Evolutionary conservation across 2,888 invertebrate genomes (phyloP), one percentile per base, ranked within the genome.

Genomic region (Pseudoips prasinana): DNA sequence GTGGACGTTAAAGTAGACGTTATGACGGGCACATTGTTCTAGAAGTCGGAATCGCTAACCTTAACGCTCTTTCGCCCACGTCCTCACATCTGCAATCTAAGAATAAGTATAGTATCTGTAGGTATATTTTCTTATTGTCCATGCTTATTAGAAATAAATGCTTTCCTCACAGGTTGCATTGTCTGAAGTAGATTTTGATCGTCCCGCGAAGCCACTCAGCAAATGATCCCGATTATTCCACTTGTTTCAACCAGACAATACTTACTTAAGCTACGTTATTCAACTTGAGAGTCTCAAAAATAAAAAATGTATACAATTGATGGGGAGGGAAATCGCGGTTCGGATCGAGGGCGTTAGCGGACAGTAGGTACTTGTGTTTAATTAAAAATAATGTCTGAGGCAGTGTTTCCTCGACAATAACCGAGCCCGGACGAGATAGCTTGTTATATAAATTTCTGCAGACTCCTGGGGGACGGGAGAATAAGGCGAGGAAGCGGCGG

Each of bases 371-470:
- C 73, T 76, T 75, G 74, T 76, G 76, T 82, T 84, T 86, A 85
- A 86, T 87, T 86, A 86, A 85, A 86, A 86, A 86, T 83, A 84
- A 83, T 79, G 81, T 80, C 74, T 70, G 69, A 77, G 76, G 75
- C 83, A 68, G 76, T 83, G 80, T 84, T 83, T 78, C 65, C 76
- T 70, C 77, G 73, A 84, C 86, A 85, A 86, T 83, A 85, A 80
- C 83, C 74, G 75, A 73, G 81, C 75, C 80, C 71, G 75, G 81
- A 72, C 75, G 81, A 83, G 84, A 87, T 85, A 78, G 86, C 82
- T 85, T 87, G 88, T 87, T 87, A 87, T 84, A 87, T 88, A 87
- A 87, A 86, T 87, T 87, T 86, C 82, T 81, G 79, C 72, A 75
- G 78, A 71, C 74, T 86, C 86, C 85, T 83, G 72, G 77, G 85